Evolutionary conservation across 2,113 vertebrate species (phyloP).

Genomic region (Pagrus major): DNA sequence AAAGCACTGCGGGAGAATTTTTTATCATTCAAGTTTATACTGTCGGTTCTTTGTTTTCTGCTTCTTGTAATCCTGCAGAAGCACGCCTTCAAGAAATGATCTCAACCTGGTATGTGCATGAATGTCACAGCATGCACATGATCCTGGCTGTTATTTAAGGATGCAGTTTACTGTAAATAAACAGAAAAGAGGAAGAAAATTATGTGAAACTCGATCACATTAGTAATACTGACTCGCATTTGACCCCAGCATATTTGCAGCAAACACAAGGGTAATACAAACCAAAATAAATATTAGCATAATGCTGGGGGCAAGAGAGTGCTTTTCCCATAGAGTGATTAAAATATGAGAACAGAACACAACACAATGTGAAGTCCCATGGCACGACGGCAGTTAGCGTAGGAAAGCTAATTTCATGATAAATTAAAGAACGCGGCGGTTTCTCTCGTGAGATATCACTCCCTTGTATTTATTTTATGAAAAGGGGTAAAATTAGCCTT

Average conservation of each 20-base stretch:
- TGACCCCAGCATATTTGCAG: slow-evolving; percentile 75
- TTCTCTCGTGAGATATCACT: slow-evolving; percentile 70
- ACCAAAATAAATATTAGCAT: slow-evolving; percentile 84
- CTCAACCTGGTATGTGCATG: slow-evolving; percentile 27
- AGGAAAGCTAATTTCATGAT: slow-evolving; percentile 81
- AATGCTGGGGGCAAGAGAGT: slow-evolving; percentile 75
- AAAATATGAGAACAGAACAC: slow-evolving; percentile 76
- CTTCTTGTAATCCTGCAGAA: slow-evolving; percentile 8
- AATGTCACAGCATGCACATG: slow-evolving; percentile 16
- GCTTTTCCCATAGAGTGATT: slow-evolving; percentile 80
- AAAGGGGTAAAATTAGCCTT: slow-evolving; percentile 78
- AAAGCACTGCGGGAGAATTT: slow-evolving; percentile 3
- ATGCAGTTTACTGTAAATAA: slow-evolving; percentile 67
- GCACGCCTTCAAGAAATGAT: neutral
- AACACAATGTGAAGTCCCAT: slow-evolving; percentile 75
- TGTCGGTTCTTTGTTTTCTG: slow-evolving; percentile 12
- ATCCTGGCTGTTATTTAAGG: slow-evolving; percentile 44
- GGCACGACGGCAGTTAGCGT: slow-evolving; percentile 67
- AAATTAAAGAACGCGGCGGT: slow-evolving; percentile 75
- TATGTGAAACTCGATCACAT: slow-evolving; percentile 69
- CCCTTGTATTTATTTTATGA: slow-evolving; percentile 76
- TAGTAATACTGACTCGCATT: slow-evolving; percentile 75
- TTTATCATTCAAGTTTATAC: neutral
- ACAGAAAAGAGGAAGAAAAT: slow-evolving; percentile 62
- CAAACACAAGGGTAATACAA: slow-evolving; percentile 79